These are phyloP conservation scores for Chymomyza fuscimana DNA, from an alignment of 2,888 invertebrate species.

Conservation along the genomic window DNA sequence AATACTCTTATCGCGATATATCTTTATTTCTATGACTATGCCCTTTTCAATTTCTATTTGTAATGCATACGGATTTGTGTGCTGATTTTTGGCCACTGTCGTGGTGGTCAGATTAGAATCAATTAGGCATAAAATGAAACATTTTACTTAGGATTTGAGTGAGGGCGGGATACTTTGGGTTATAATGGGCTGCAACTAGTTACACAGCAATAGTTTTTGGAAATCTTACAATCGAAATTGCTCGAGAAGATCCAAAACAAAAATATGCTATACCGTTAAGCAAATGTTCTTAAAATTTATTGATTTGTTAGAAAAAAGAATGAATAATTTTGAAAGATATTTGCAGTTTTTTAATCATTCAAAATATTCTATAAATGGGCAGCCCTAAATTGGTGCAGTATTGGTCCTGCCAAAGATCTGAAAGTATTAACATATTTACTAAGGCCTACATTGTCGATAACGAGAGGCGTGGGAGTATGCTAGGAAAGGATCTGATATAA, in stretches of 20 bases:
- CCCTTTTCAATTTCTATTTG: constrained; percentile 29
- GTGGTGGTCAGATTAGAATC: constrained; percentile 59
- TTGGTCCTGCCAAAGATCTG: too few species aligned
- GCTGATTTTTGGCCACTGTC: constrained; percentile 63
- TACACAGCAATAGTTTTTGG: not conserved
- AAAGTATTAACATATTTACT: too few species aligned
- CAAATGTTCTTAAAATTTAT: too few species aligned
- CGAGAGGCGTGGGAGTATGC: too few species aligned
- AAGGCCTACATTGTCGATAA: too few species aligned
- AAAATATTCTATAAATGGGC: too few species aligned
- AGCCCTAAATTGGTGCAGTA: too few species aligned
- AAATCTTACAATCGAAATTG: not conserved
- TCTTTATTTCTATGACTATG: constrained; percentile 37
- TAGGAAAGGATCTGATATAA: too few species aligned
- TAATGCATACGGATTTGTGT: constrained; percentile 61
- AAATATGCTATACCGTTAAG: not conserved
- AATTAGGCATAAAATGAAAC: constrained; percentile 64
- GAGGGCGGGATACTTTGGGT: constrained; percentile 3
- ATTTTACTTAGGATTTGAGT: constrained; percentile 41
- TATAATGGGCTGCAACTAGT: not conserved
- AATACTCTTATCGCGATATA: constrained; percentile 52
- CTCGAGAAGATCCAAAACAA: not conserved
- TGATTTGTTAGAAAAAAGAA: too few species aligned
- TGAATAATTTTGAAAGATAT: too few species aligned
- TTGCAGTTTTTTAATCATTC: too few species aligned